Percentiles rank a stretch among this genome's conserved stretches.
Evolutionary conservation across 1,140 invertebrate species (phyloP).

Genomic region (Scaptomyza hsui): DNA sequence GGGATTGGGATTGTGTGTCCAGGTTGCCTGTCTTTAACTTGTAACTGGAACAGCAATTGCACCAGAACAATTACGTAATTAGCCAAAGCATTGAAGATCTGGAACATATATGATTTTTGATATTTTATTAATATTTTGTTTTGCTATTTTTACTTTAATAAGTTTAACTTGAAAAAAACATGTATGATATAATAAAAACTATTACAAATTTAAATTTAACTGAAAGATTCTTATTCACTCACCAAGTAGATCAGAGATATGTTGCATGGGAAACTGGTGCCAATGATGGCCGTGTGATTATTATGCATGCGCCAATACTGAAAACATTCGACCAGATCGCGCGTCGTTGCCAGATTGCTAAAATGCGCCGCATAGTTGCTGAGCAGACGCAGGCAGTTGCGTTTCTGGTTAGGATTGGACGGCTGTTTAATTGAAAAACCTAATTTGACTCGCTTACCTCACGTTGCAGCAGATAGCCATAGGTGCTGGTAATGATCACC

Average conservation of each 20-base stretch:
- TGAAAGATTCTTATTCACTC: background rate
- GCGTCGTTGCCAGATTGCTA: background rate
- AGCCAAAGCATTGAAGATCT: conserved; percentile 67
- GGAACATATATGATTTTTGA: background rate
- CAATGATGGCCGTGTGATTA: conserved; percentile 43
- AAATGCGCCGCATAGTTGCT: conserved; percentile 47
- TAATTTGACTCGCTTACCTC: conserved; percentile 47
- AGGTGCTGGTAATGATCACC: conserved; percentile 54
- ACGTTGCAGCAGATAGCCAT: conserved; percentile 58
- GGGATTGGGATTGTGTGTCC: conserved; percentile 4
- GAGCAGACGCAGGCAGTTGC: conserved; percentile 52
- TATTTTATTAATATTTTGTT: background rate
- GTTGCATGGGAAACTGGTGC: conserved; percentile 43
- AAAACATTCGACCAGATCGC: conserved; percentile 39
- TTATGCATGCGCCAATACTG: conserved; percentile 76
- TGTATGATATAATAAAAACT: too few species aligned
- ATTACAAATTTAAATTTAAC: too few species aligned
- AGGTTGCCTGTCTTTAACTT: conserved; percentile 45
- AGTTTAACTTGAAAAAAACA: too few species aligned
- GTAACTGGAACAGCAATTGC: conserved; percentile 69
- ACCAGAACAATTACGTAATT: conserved; percentile 75
- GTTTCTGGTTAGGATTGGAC: conserved; percentile 39
- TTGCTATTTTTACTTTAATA: too few species aligned
- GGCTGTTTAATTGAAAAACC: too few species aligned
- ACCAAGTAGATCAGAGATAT: conserved; percentile 62